A percentile compares a stretch with the other conserved stretches of the same genome.
phyloP scores from a whole-genome alignment of 30 jellyfish, hydroid and myxozoan species.

The Phacellophora camtschatica region DNA sequence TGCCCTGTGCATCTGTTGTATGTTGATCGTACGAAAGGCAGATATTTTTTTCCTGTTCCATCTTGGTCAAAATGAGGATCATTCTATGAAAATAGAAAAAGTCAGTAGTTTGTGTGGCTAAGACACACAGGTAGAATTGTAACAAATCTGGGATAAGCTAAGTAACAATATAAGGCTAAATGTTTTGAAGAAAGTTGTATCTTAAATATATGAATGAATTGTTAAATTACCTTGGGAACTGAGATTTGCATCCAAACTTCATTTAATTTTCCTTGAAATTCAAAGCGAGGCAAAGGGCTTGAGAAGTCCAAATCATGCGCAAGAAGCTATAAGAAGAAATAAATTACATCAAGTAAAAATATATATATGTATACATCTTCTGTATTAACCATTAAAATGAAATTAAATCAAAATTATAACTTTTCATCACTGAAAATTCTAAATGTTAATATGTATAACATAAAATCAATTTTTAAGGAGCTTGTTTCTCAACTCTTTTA shows the following conservation, averaged over 20 bases:
- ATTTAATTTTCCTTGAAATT: slow-evolving; percentile 75
- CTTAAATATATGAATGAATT: too few species aligned
- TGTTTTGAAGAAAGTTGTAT: too few species aligned
- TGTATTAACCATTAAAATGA: too few species aligned
- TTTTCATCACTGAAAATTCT: too few species aligned
- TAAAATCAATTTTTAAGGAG: too few species aligned
- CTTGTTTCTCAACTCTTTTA: too few species aligned
- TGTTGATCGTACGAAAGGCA: slow-evolving; percentile 85
- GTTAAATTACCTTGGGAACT: slow-evolving; percentile 84
- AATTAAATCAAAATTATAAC: too few species aligned
- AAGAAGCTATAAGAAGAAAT: slow-evolving; percentile 57
- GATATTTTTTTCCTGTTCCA: slow-evolving; percentile 72
- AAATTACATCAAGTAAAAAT: too few species aligned
- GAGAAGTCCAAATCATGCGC: slow-evolving; percentile 91
- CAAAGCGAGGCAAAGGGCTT: slow-evolving; percentile 87
- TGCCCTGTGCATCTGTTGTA: slow-evolving; percentile 92
- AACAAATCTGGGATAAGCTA: neutral
- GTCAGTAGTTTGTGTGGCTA: neutral
- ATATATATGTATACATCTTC: too few species aligned
- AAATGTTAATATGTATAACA: too few species aligned
- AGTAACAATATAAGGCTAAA: too few species aligned
- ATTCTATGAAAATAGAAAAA: slow-evolving; percentile 49
- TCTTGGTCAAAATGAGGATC: slow-evolving; percentile 96
- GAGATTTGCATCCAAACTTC: slow-evolving; percentile 97
- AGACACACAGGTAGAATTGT: too few species aligned